Evolutionary conservation across 2,113 vertebrate genomes (phyloP), one percentile per base, ranked within the genome.

Genomic region (Piaya cayana): DNA sequence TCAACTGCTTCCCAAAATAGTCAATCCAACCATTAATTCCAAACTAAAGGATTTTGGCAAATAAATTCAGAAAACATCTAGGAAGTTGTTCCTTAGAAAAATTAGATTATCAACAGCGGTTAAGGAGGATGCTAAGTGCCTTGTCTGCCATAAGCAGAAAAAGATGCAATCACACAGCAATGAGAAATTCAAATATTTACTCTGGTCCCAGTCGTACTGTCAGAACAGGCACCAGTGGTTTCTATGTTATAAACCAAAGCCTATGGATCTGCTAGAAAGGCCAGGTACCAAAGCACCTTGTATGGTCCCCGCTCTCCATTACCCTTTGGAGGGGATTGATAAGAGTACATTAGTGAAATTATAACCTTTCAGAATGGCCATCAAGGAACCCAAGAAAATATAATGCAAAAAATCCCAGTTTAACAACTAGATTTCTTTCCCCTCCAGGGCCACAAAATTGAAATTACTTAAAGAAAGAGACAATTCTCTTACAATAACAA

Each of bases 91-190:
- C 14, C 60, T 42, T 29, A 62, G 23, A 47, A 91, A 65, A 10
- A 15, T 0, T 1, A 71, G 37, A 9, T 34, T 59, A 82, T 6
- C 15, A 29, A 21, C 9, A n/a, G 16, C 2, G 3, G 32, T 22
- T 50, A 55, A 39, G 12, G 5, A 69, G 25, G 9, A 63, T 19
- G 15, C 4, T 37, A 84, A n/a, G 8, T 45, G 32, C 30, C 49
- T 68, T 52, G 34, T 42, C 74, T 74, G 49, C 26, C 29, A 6
- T 12, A 64, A 59, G 37, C 20, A 42, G 30, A 74, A 49, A n/a
- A 63, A 55, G 30, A 93, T 4, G 6, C 59, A 60, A 42, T 60
- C 59, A 67, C 7, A 65, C 5, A 20, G 5, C 4, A 86, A 18
- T 12, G 13, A 63, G 30, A 45, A 74, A 62, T 75, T 19, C n/a